Evolutionary conservation across 2,797 vertebrate species (phyloP), one percentile per base, ranked within the genome.

Genomic region (Coreius guichenoti): DNA sequence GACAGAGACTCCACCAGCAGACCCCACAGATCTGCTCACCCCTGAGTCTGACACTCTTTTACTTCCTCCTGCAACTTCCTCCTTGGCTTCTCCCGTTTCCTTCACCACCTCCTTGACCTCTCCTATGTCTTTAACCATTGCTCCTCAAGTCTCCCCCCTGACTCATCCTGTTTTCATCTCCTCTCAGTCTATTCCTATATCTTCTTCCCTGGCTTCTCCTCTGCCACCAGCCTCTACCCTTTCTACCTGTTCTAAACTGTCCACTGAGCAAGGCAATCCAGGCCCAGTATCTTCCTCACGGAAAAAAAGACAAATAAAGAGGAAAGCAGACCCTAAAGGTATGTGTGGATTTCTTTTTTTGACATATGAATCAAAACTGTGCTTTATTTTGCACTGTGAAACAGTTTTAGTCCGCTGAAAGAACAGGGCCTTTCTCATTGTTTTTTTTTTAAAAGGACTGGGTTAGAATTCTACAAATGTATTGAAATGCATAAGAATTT

Each of bases 291-390:
- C 61, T 65, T 31, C 31, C 8, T 33, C 31, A 21, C 17, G 2
- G 9, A 68, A 36, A 68, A 68, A 33, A 36, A 68, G 29, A 68
- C 63, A 31, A 65, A 65, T 65, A 65, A 68, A 31, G 65, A 68
- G 65, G 65, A 68, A 36, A 68, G 31, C 31, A 36, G 65, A 36
- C 7, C 14, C 8, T 17, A 68, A 16, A 33, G 65, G 65, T 36
- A 68, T 36, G 29, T 67, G 14, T 67, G 63, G 7, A 16, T 67
- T 67, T 67, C 0, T 65, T 29, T 14, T 12, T 7, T 16, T 67
- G 5, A 67, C 26, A 67, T 17, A 31, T 33, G 29, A 67, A 67
- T 67, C 29, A 67, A 67, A 67, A 17, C 29, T 19, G 39, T 39
- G 39, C 39, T 39, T 39, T 3, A 8, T 36, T 36, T 36, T 36